Evolutionary conservation across 1,140 invertebrate genomes (phyloP).

Genomic region (Eufriesea mexicana): DNA sequence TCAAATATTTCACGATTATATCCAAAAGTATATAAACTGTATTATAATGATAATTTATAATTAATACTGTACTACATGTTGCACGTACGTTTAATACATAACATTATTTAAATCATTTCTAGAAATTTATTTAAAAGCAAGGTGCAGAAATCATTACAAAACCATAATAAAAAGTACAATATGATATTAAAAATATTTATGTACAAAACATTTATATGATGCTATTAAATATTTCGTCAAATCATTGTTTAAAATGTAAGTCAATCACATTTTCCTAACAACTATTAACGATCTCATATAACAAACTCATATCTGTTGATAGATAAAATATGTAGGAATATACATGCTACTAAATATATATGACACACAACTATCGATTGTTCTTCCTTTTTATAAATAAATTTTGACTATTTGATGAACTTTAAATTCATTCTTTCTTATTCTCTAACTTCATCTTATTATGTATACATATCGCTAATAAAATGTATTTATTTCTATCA

Average conservation of each 20-base stretch:
- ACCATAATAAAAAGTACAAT: background rate
- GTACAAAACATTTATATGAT: too few species aligned
- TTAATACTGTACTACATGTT: constrained; percentile 5
- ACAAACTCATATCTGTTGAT: constrained; percentile 16
- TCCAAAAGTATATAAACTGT: background rate
- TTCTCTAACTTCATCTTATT: background rate
- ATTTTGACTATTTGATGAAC: background rate
- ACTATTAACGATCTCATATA: background rate
- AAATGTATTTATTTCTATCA: background rate
- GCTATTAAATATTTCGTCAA: background rate
- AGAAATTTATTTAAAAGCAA: background rate
- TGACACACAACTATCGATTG: background rate
- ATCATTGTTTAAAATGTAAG: constrained; percentile 17
- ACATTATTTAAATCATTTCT: background rate
- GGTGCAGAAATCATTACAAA: background rate
- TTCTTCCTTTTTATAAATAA: background rate
- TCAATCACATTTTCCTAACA: background rate
- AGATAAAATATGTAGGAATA: background rate
- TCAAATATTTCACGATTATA: constrained; percentile 6
- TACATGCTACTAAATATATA: background rate
- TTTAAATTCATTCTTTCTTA: background rate
- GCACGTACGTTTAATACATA: background rate
- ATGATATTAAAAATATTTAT: background rate
- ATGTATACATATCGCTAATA: background rate
- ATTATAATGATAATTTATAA: background rate